A percentile compares a stretch with the other conserved stretches of the same genome.
Conservation (phyloP, 2,797 vertebrate species). For the Centroberyx gerrardi region DNA sequence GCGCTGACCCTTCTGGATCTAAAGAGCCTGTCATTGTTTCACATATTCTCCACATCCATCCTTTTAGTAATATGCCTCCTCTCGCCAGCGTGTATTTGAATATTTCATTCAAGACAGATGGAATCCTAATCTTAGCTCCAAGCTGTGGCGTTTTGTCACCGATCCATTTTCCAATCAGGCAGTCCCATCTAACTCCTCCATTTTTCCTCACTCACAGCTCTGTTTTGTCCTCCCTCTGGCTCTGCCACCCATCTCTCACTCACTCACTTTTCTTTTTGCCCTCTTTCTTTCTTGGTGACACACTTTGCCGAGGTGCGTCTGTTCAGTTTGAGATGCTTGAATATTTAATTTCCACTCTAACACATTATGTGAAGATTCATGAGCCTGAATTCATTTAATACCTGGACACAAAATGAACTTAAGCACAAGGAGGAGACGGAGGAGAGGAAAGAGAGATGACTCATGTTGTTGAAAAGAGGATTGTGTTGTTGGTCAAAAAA, state of each 20-base stretch:
- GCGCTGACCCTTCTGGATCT: conserved; percentile 72
- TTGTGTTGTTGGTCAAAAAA: conserved; percentile 45
- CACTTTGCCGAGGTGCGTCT: conserved; percentile 61
- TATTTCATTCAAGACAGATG: conserved; percentile 91
- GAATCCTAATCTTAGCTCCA: conserved; percentile 90
- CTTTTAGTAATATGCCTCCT: conserved; percentile 82
- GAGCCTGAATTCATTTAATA: conserved; percentile 55
- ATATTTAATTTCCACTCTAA: conserved; percentile 63
- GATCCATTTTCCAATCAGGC: conserved; percentile 86
- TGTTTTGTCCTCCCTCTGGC: conserved; percentile 73
- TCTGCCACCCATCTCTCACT: conserved; percentile 71
- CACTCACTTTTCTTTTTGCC: conserved; percentile 66
- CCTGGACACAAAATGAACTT: conserved; percentile 53
- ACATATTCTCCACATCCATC: conserved; percentile 82
- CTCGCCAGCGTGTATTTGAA: conserved; percentile 84
- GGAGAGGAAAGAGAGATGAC: conserved; percentile 22
- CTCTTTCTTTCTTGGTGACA: conserved; percentile 56
- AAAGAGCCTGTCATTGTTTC: conserved; percentile 81
- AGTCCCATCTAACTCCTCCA: conserved; percentile 75
- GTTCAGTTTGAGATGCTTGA: conserved; percentile 37
- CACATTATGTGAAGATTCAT: conserved; percentile 53
- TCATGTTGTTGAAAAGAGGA: conserved; percentile 41
- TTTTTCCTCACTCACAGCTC: conserved; percentile 69
- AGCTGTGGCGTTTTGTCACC: conserved; percentile 88
- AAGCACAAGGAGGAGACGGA: conserved; percentile 6